A percentile compares a stretch with the other conserved stretches of the same genome.
Evolutionary conservation across 2,888 invertebrate species (phyloP).

Genomic region (Pedicia rivosa): DNA sequence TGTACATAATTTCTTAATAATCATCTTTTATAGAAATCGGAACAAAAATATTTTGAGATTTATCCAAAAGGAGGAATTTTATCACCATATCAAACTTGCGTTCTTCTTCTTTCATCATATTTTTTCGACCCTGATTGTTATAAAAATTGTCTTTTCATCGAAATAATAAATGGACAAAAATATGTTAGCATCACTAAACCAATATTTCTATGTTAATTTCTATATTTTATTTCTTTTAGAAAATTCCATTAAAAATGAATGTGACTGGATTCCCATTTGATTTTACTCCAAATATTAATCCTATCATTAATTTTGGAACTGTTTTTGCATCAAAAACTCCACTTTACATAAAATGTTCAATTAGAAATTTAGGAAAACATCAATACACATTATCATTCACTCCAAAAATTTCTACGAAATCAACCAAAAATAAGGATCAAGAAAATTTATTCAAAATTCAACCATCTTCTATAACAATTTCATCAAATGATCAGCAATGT

Average conservation of each 20-base stretch:
- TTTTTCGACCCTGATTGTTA: conserved; percentile 3
- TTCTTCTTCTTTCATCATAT: not conserved
- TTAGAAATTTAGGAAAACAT: conserved; percentile 19
- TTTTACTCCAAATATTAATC: conserved; percentile 18
- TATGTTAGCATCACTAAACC: not conserved
- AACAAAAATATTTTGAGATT: conserved; percentile 9
- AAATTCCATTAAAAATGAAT: conserved; percentile 10
- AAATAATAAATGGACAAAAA: not conserved
- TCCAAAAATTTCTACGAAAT: no score
- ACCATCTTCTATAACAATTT: not conserved
- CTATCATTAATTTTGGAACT: conserved; percentile 17
- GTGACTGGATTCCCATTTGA: conserved; percentile 14
- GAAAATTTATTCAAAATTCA: no score
- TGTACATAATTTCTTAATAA: conserved; percentile 14
- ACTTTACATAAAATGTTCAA: conserved; percentile 14
- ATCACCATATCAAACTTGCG: conserved; percentile 7
- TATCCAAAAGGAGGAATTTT: conserved; percentile 19
- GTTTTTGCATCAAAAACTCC: conserved; percentile 17
- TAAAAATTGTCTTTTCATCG: not conserved
- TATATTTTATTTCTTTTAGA: conserved; percentile 10
- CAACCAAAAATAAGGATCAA: no score
- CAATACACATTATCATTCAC: conserved; percentile 19
- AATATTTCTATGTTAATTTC: not conserved
- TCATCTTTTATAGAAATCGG: not conserved
- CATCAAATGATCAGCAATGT: not conserved